Evolutionary conservation across 2,797 vertebrate genomes (phyloP).

Genomic region (Carapus acus): DNA sequence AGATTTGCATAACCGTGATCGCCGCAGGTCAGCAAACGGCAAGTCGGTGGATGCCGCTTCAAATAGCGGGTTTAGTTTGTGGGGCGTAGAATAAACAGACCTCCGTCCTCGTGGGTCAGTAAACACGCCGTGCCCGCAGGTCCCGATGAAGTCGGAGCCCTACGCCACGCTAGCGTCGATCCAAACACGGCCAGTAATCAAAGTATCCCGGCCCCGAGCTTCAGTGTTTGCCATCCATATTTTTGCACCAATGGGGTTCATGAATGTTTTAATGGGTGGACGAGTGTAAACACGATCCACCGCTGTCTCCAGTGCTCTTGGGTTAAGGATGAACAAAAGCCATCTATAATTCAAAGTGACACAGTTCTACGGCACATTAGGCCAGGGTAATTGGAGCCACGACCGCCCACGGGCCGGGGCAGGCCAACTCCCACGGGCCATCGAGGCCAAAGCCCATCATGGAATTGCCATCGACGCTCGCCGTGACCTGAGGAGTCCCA

Average conservation of each 20-base stretch:
- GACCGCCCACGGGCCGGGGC: slow-evolving; percentile 51
- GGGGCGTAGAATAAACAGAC: slow-evolving; percentile 7
- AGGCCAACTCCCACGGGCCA: slow-evolving; percentile 46
- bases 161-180: neutral
- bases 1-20: slow-evolving; percentile 59
- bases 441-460: slow-evolving; percentile 21
- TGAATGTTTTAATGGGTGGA: slow-evolving; percentile 67
- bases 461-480: slow-evolving; percentile 50
- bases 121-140: neutral
- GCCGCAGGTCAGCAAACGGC: slow-evolving; percentile 38
- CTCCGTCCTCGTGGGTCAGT: neutral
- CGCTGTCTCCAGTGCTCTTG: slow-evolving; percentile 69
- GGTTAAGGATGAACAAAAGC: slow-evolving; percentile 75
- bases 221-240: neutral
- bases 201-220: too few relatives aligned
- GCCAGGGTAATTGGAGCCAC: slow-evolving; percentile 63
- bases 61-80: slow-evolving; percentile 18
- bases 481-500: slow-evolving; percentile 50
- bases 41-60: slow-evolving; percentile 23
- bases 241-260: slow-evolving; percentile 47
- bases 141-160: neutral
- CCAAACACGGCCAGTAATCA: neutral
- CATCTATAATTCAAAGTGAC: slow-evolving; percentile 74
- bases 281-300: slow-evolving; percentile 75
- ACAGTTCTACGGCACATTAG: slow-evolving; percentile 62